Conservation (phyloP, 2,888 invertebrate genomes). For the Scaptomyza cyrtandrae region DNA sequence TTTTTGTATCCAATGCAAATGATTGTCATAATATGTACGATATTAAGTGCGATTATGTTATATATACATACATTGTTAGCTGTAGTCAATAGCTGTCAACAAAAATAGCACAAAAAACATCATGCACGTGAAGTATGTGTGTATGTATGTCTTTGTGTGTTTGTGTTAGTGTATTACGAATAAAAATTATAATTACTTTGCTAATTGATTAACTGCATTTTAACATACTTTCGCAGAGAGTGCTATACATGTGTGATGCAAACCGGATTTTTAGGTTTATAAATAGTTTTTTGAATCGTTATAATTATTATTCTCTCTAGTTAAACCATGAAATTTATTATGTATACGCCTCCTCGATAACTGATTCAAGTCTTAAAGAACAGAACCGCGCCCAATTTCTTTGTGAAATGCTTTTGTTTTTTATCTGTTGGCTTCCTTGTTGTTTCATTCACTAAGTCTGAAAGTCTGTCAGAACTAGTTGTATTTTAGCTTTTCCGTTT, state of each 20-base stretch:
- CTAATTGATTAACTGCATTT: conserved; percentile 42
- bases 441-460: conserved; percentile 20
- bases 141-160: not conserved
- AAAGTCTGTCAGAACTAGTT: conserved; percentile 18
- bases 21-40: not conserved
- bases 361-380: not conserved
- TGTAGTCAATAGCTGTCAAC: conserved; percentile 13
- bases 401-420: not conserved
- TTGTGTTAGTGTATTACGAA: conserved; percentile 1
- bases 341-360: too few species aligned
- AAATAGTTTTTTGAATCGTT: too few species aligned
- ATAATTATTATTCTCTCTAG: not conserved
- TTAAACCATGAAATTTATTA: not conserved
- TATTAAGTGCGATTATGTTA: too few species aligned
- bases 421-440: conserved; percentile 11
- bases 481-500: conserved; percentile 8
- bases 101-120: conserved; percentile 28
- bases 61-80: conserved; percentile 8
- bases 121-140: conserved; percentile 7
- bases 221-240: not conserved
- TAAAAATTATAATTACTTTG: conserved; percentile 25
- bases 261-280: too few species aligned
- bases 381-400: conserved; percentile 37
- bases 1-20: conserved; percentile 31
- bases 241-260: not conserved